phyloP scores from a whole-genome alignment of 2,888 invertebrate species.

The Apotomis capreana region DNA sequence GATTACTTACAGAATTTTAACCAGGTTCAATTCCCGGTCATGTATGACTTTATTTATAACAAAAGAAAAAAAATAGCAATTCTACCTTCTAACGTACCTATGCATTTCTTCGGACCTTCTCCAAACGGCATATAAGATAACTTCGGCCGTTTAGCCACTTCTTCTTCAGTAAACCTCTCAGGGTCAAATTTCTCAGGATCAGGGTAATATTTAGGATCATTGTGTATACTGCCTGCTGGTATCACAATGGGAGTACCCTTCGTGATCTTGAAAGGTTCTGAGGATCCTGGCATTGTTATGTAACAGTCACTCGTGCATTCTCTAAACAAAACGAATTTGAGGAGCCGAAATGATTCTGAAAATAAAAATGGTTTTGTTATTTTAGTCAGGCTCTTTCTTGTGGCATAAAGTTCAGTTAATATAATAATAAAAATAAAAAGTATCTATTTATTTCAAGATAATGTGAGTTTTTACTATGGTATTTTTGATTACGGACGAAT shows the following conservation, averaged over 20 bases:
- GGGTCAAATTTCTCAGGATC: slow-evolving; percentile 80
- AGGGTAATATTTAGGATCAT: slow-evolving; percentile 72
- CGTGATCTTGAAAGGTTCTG: slow-evolving; percentile 40
- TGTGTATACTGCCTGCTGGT: slow-evolving; percentile 68
- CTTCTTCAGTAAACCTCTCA: slow-evolving; percentile 71
- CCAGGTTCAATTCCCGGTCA: too few relatives aligned
- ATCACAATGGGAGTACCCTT: slow-evolving; percentile 54
- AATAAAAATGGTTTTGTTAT: neutral
- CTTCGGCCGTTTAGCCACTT: slow-evolving; percentile 49
- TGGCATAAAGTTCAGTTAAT: too few relatives aligned
- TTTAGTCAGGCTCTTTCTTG: too few relatives aligned
- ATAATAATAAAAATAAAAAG: too few relatives aligned
- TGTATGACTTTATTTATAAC: too few relatives aligned
- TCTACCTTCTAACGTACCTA: slow-evolving; percentile 51
- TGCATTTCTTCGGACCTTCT: slow-evolving; percentile 66
- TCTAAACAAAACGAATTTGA: slow-evolving; percentile 51
- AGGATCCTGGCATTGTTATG: slow-evolving; percentile 39
- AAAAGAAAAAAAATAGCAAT: too few relatives aligned
- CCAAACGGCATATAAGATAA: slow-evolving; percentile 66
- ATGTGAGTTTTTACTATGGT: too few relatives aligned
- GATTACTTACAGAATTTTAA: too few relatives aligned
- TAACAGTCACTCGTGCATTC: slow-evolving; percentile 51
- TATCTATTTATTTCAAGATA: too few relatives aligned
- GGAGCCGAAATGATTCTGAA: slow-evolving; percentile 56
- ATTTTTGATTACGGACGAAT: too few relatives aligned